Percentiles rank a stretch among this genome's conserved stretches.
Evolutionary conservation across 2,113 vertebrate species (phyloP).

Genomic region (Upupa epops): DNA sequence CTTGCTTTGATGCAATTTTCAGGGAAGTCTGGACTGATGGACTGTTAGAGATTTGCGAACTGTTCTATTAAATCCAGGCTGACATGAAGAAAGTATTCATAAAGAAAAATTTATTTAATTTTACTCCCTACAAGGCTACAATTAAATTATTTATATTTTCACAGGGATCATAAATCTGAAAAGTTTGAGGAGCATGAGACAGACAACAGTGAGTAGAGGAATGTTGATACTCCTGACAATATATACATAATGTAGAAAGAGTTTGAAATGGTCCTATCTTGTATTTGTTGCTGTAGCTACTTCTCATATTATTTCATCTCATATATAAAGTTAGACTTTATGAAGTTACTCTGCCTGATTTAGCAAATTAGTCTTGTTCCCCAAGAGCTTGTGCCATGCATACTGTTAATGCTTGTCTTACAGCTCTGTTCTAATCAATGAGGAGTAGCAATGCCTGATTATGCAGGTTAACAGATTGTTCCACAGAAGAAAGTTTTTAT

Average conservation of each 20-base stretch:
- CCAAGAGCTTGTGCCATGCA: accelerated
- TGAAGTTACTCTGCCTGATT: neutral
- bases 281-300: neutral
- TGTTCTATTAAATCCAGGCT: neutral
- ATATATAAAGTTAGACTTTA: neutral
- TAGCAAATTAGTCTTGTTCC: neutral
- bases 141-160: neutral
- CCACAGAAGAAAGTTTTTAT: neutral
- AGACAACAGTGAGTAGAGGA: neutral
- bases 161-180: neutral
- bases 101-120: neutral
- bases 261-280: neutral
- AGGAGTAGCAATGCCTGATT: neutral
- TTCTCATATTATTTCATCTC: neutral
- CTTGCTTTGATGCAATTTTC: neutral
- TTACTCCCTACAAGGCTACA: neutral
- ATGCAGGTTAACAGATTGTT: neutral
- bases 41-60: neutral
- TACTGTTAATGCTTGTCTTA: neutral
- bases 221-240: neutral
- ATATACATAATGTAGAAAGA: neutral
- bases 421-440: neutral
- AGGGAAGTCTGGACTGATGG: neutral
- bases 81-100: neutral
- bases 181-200: neutral